Conservation (phyloP, 2,113 vertebrate species). For the Anguilla rostrata region DNA sequence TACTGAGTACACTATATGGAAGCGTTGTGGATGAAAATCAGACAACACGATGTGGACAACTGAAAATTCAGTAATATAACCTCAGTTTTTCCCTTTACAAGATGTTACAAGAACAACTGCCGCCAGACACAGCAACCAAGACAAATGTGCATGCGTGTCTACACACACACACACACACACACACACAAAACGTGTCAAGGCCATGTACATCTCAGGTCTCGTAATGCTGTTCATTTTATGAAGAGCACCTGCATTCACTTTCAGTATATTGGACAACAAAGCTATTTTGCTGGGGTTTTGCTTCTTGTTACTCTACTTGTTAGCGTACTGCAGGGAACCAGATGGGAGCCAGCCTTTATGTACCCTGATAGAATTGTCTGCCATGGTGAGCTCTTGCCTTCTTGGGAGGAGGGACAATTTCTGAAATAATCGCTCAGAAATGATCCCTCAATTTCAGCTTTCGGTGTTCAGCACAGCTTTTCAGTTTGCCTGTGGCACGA, state of each 20-base stretch:
- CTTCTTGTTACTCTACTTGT: conserved; percentile 31
- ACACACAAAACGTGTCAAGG: background rate
- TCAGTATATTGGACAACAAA: conserved; percentile 44
- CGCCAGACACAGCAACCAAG: no score
- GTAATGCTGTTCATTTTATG: background rate
- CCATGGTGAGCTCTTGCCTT: conserved; percentile 43
- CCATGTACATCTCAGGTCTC: background rate
- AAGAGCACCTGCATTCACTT: conserved; percentile 31
- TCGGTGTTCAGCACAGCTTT: background rate
- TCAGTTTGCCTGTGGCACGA: background rate
- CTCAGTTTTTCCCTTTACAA: no score
- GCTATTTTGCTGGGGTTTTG: conserved; percentile 36
- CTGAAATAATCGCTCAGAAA: background rate
- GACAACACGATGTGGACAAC: no score
- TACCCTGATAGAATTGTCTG: conserved; percentile 37
- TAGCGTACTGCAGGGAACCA: conserved; percentile 38
- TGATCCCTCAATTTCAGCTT: background rate
- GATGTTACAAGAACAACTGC: no score
- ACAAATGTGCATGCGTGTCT: no score
- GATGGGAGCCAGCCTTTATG: conserved; percentile 44
- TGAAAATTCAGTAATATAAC: no score
- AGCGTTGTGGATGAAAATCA: no score
- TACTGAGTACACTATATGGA: no score
- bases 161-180: no score
- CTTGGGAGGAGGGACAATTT: background rate